phyloP scores from a whole-genome alignment of 2,113 vertebrate species.

The Syngnathus scovelli region DNA sequence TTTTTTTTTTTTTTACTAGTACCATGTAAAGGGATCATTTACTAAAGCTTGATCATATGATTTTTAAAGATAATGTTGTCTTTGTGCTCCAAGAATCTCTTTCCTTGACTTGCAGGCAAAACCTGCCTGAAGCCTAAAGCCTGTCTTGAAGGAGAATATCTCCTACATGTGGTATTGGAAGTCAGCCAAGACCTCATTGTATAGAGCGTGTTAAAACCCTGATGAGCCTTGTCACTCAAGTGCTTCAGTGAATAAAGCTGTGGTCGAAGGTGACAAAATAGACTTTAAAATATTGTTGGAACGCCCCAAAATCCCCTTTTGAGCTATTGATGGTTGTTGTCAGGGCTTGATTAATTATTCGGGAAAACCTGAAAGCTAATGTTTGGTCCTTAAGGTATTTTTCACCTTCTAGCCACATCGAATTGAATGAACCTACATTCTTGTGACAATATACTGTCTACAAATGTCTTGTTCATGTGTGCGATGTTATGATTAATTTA shows the following conservation, averaged over 20 bases:
- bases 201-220: conserved; percentile 33
- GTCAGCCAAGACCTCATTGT: conserved; percentile 44
- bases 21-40: not conserved
- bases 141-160: conserved; percentile 35
- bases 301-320: not conserved
- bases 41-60: not conserved
- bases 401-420: conserved; percentile 34
- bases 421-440: conserved; percentile 31
- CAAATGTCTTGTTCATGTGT: not conserved
- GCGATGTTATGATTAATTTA: conserved; percentile 1
- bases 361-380: too few relatives aligned
- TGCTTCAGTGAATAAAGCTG: conserved; percentile 36
- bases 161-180: conserved; percentile 42
- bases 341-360: too few relatives aligned
- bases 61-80: not conserved
- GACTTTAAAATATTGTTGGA: not conserved
- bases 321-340: not conserved
- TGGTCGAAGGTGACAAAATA: conserved; percentile 20
- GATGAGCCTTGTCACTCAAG: conserved; percentile 36
- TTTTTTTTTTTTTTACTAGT: too few relatives aligned
- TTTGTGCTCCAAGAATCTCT: not conserved
- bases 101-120: not conserved
- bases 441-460: not conserved
- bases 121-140: not conserved
- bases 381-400: conserved; percentile 33